Percentiles rank a stretch among this genome's conserved stretches.
These are phyloP conservation scores for Rhamphomyia laevipes DNA, from an alignment of 2,888 invertebrate genomes.

Conservation along the genomic window DNA sequence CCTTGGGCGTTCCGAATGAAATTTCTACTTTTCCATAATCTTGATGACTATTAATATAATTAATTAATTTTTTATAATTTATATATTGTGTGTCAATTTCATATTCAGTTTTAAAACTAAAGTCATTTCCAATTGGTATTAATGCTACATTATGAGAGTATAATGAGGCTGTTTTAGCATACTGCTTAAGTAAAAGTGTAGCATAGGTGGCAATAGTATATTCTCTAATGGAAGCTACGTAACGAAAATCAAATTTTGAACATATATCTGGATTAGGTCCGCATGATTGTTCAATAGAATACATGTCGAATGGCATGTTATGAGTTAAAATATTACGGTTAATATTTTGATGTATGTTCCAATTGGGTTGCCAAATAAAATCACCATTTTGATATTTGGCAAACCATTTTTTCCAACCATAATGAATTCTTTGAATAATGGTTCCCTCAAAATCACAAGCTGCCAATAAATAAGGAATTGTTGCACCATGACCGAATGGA, in stretches of 20 bases:
- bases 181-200: conserved; percentile 75
- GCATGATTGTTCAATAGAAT: conserved; percentile 91
- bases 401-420: conserved; percentile 93
- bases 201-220: conserved; percentile 77
- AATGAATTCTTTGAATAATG: conserved; percentile 87
- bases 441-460: conserved; percentile 73
- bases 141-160: conserved; percentile 86
- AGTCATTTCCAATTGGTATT: conserved; percentile 93
- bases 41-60: conserved; percentile 73
- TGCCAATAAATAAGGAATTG: conserved; percentile 80
- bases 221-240: conserved; percentile 72
- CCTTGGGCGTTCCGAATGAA: conserved; percentile 77
- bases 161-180: conserved; percentile 76
- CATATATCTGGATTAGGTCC: conserved; percentile 89
- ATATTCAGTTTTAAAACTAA: conserved; percentile 75
- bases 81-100: conserved; percentile 93
- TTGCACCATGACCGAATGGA: conserved; percentile 93
- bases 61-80: conserved; percentile 82
- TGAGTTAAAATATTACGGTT: conserved; percentile 61
- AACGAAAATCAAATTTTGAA: conserved; percentile 75
- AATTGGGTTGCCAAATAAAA: conserved; percentile 83
- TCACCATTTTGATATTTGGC: conserved; percentile 77
- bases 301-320: conserved; percentile 92
- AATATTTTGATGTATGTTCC: conserved; percentile 40
- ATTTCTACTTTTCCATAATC: conserved; percentile 61